Conservation (phyloP, 2,888 invertebrate species). For the Nomada hirtipes region DNA sequence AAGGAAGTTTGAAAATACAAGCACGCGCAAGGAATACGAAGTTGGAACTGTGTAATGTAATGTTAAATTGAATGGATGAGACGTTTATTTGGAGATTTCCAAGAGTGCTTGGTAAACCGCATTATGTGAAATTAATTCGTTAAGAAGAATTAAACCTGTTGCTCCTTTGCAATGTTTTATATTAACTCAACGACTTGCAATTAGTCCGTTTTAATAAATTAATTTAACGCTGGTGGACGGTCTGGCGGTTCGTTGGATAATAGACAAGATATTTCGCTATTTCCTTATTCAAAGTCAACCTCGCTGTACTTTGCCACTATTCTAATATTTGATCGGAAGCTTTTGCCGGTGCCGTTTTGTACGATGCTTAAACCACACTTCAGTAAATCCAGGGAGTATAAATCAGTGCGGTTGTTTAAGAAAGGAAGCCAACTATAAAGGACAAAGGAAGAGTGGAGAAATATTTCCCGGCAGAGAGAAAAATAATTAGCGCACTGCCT, state of each 20-base stretch:
- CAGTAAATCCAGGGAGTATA: too few relatives aligned
- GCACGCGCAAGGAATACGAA: too few relatives aligned
- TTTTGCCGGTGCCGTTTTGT: conserved; percentile 3
- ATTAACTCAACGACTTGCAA: not conserved
- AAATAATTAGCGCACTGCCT: not conserved
- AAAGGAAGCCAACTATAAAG: not conserved
- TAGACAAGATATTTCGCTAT: not conserved
- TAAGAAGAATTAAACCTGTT: not conserved
- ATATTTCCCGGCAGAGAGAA: not conserved
- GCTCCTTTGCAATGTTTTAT: not conserved
- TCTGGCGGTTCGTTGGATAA: not conserved
- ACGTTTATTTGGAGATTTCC: too few relatives aligned
- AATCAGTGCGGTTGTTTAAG: not conserved
- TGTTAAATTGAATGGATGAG: too few relatives aligned
- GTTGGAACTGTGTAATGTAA: too few relatives aligned
- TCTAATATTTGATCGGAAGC: conserved; percentile 8
- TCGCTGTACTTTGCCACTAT: conserved; percentile 4
- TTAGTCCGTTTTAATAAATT: not conserved
- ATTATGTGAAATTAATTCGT: too few relatives aligned
- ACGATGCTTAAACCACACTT: not conserved
- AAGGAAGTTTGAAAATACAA: too few relatives aligned
- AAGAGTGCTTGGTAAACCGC: too few relatives aligned
- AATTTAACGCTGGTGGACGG: not conserved
- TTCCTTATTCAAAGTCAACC: conserved; percentile 14
- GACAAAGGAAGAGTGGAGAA: not conserved